These are phyloP conservation scores for Pantala flavescens DNA, from an alignment of 1,140 invertebrate genomes.

Conservation along the genomic window DNA sequence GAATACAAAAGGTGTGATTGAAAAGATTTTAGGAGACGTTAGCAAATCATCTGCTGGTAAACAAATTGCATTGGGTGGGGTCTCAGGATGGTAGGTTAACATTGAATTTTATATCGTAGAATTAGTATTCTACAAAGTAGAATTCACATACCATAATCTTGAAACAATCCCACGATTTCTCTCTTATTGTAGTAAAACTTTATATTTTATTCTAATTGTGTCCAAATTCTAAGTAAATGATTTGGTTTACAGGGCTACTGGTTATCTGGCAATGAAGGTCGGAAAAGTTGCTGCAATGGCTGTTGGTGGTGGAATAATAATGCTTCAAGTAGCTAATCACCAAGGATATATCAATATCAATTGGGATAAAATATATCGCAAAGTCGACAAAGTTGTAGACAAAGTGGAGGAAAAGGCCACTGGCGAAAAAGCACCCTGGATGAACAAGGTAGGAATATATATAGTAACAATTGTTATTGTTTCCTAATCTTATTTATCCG, in stretches of 20 bases:
- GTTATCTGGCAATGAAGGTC: slow-evolving; percentile 81
- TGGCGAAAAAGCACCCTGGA: slow-evolving; percentile 54
- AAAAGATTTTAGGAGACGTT: slow-evolving; percentile 64
- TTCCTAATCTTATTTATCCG: slow-evolving; percentile 2
- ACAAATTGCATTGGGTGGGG: slow-evolving; percentile 73
- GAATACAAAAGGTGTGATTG: slow-evolving; percentile 54
- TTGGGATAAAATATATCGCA: slow-evolving; percentile 75
- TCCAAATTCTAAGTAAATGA: too few species aligned
- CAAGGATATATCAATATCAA: slow-evolving; percentile 87
- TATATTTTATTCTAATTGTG: too few species aligned
- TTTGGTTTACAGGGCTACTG: slow-evolving; percentile 58
- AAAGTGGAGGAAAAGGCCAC: slow-evolving; percentile 68
- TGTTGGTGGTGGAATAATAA: slow-evolving; percentile 75
- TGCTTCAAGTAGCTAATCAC: slow-evolving; percentile 80
- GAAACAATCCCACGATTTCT: too few species aligned
- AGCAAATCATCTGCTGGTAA: slow-evolving; percentile 73
- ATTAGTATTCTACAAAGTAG: too few species aligned
- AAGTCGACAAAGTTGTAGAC: slow-evolving; percentile 68
- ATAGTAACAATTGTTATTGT: slow-evolving; percentile 13
- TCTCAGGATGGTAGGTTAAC: slow-evolving; percentile 69
- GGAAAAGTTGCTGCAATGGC: slow-evolving; percentile 82
- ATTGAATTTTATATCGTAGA: slow-evolving; percentile 15
- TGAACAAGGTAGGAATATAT: slow-evolving; percentile 59
- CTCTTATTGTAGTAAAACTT: too few species aligned
- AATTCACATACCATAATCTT: too few species aligned